Evolutionary conservation across 2,113 vertebrate genomes (phyloP), one percentile per base, ranked within the genome.

Genomic region (Centropus unirufus): DNA sequence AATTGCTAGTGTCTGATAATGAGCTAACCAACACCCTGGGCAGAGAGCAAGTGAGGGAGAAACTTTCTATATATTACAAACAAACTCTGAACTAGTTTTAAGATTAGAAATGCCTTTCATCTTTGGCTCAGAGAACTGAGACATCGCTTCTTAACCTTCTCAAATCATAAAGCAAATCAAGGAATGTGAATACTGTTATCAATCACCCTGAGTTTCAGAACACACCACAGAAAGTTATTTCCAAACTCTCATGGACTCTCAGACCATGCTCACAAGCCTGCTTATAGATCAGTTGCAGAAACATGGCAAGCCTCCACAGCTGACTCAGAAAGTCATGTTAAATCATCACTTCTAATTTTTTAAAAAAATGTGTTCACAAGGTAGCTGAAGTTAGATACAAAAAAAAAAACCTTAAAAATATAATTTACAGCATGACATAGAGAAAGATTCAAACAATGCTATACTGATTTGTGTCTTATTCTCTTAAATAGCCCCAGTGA

Each of bases 401-500:
- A 90, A 23, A 15, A 66, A 66, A 92, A 57, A 5, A 64, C 2
- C 32, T 47, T 42, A 9, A 58, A 84, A 92, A 64, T 47, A 69
- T 19, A 36, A 73, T 68, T 78, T 36, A 17, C 61, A 85, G 39
- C 22, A 82, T 22, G 82, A 52, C 26, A 47, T 42, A 59, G 10
- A 57, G 46, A 30, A 68, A 67, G 62, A 77, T 39, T 69, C 6
- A 0, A 81, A 66, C 23, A 63, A 40, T 0, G 0, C 66, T 62
- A 76, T 8, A 66, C 27, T 76, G n/a, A 67, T 22, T 87, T 0
- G 0, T 2, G 4, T 47, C 11, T 76, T 32, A 40, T 19, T 77
- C 8, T 68, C 52, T 84, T 49, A 89, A 72, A 91, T 11, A 85
- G 30, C 26, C 55, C 55, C 18, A 66, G 19, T 55, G 54, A 91